Evolutionary conservation across 2,888 invertebrate species (phyloP), one percentile per base, ranked within the genome.

Genomic region (Tetragonula carbonaria): DNA sequence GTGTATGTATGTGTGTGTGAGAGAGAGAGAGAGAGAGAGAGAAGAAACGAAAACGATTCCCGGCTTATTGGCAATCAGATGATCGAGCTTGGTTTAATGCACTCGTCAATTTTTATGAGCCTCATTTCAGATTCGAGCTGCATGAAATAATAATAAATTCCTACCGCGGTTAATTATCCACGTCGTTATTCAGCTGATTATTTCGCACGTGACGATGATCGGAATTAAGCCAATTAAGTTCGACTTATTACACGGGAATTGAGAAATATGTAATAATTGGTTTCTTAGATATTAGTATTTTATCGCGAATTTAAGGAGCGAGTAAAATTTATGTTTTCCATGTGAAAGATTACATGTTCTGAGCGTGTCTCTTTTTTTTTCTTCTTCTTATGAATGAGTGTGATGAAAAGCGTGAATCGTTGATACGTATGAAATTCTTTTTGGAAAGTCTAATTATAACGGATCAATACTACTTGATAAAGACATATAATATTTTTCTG

Each of bases 91-190:
- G 68, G 55, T 75, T 78, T 78, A 78, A 84, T 74, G 71, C 59
- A 57, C 68, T 77, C 59, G 70, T 80, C 76, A 80, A 84, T 77
- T 80, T 80, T 80, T 76, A 80, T 57, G 68, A 76, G 57, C 65
- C 74, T 63, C 59, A 50, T 77, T 74, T 81, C 23, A 28, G n/a
- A 21, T 13, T 59, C 28, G 18, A 33, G 14, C n/a, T 14, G 18
- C 5, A 13, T 23, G 57, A 33, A 50, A 33, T 59, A 80, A 75
- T 72, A 82, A 82, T 75, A 75, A 80, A 67, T 74, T 65, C 45
- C 53, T 2, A 53, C 18, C 21, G 21, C 21, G 16, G 66, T 78
- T 72, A 73, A 78, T 78, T 78, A 72, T 62, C 67, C 28, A 4
- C 0, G 21, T 21, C 33, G 18, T 38, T 63, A 68, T 38, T 28